These are phyloP conservation scores for Candidula unifasciata DNA, from an alignment of 2,888 invertebrate species.

Conservation along the genomic window DNA sequence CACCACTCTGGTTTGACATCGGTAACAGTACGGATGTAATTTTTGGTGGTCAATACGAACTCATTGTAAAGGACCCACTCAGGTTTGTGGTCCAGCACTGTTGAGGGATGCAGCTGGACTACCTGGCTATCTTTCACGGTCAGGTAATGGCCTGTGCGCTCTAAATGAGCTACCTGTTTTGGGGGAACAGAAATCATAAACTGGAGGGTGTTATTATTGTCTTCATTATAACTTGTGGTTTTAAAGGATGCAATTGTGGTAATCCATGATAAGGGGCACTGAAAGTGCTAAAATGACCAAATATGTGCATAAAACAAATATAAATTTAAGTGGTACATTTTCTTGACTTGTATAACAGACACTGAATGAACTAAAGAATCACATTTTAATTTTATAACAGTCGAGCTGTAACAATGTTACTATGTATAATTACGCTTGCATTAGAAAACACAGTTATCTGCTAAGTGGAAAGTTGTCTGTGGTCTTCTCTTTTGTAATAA, in stretches of 20 bases:
- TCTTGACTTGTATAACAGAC: too few species aligned
- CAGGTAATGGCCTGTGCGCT: constrained; percentile 97
- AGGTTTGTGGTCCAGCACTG: constrained; percentile 99
- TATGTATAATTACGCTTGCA: too few species aligned
- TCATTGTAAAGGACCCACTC: constrained; percentile 99
- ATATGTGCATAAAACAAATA: too few species aligned
- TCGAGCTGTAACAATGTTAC: too few species aligned
- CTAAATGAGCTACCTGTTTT: constrained; percentile 91
- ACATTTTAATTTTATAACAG: too few species aligned
- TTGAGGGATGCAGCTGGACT: constrained; percentile 98
- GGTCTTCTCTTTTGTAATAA: too few species aligned
- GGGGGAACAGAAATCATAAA: constrained; percentile 37
- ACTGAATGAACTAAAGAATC: too few species aligned
- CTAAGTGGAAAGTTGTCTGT: too few species aligned
- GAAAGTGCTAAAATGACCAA: too few species aligned
- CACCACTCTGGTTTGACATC: constrained; percentile 94
- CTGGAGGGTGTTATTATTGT: constrained; percentile 41
- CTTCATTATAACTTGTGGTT: not conserved
- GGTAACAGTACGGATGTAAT: constrained; percentile 98
- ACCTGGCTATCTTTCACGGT: constrained; percentile 99
- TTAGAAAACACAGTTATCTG: too few species aligned
- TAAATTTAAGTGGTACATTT: too few species aligned
- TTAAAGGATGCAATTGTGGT: not conserved
- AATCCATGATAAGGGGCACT: not conserved
- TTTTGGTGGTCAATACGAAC: constrained; percentile 99